Base-by-base conservation (phyloP, 2,888 invertebrate genomes). In the Embidobia sp. region DNA sequence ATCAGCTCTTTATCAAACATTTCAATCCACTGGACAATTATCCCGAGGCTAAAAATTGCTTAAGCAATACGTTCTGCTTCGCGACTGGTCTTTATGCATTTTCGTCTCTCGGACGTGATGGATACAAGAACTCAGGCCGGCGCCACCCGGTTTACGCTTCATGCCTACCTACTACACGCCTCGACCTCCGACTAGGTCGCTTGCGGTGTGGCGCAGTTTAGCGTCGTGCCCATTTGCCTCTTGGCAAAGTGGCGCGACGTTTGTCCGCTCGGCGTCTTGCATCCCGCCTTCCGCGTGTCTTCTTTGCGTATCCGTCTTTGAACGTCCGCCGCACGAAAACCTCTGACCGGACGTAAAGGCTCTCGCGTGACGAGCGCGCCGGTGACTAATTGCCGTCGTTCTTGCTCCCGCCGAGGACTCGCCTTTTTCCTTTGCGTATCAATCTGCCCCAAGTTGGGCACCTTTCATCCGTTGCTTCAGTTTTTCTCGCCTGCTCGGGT, bases 91-190 rank as follows among this genome's bases (percentile, higher is more conserved):
- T 53, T 61, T 61, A 59, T 61, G 51, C 37, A 74, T 66, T 66
- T 53, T 37, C 44, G 37, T 61, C 35, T 46, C 22, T 51, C 55
- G 55, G 51, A 77, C 76, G 79, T 77, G 79, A 79, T 70, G 72
- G 79, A 79, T 79, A 77, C 76, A 76, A 55, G 46, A 61, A 73
- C 73, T 77, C 48, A 55, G 76, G 73, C 67, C 63, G 78, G 72
- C 73, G 76, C 53, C 59, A 70, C 59, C 44, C 49, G 46, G 59
- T 69, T 59, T 59, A 73, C 73, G 74, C 44, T 63, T 73, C 67
- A 73, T 76, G 79, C 79, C 76, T 79, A 77, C 69, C 49, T 77
- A 79, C 73, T 57, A 79, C 67, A 40, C 48, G 51, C 40, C 69
- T 64, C 53, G 64, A 67, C 61, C 61, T 51, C 35, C 29, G 35